Conservation (phyloP, 2,888 invertebrate species). For the Athripsodes cinereus region DNA sequence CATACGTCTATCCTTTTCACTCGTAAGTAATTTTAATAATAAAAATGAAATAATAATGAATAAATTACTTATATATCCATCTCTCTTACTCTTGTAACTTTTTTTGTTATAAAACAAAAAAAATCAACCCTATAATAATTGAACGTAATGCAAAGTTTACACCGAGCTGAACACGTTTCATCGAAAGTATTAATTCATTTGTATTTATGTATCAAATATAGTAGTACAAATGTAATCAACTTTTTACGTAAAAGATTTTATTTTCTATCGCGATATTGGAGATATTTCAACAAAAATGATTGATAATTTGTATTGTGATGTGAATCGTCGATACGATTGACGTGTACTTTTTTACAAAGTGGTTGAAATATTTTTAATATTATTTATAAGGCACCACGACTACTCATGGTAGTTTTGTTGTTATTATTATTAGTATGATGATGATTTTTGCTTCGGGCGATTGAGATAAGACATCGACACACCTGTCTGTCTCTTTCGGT, state of each 20-base stretch:
- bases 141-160: too few relatives aligned
- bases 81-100: not conserved
- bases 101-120: not conserved
- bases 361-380: too few relatives aligned
- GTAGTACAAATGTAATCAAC: not conserved
- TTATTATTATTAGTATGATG: too few relatives aligned
- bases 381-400: too few relatives aligned
- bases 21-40: not conserved
- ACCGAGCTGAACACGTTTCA: not conserved
- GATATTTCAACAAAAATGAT: too few relatives aligned
- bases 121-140: too few relatives aligned
- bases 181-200: not conserved
- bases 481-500: conserved; percentile 16
- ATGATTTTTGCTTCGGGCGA: conserved; percentile 10
- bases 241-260: not conserved
- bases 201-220: not conserved
- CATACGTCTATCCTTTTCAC: not conserved
- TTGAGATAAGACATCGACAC: conserved; percentile 17
- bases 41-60: not conserved
- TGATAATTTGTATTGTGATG: too few relatives aligned
- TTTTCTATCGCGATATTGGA: too few relatives aligned
- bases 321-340: not conserved
- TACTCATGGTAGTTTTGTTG: too few relatives aligned
- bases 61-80: not conserved
- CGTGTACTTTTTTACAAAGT: too few relatives aligned